Evolutionary conservation across 2,797 vertebrate species (phyloP).

Genomic region (Xerus rutilus): DNA sequence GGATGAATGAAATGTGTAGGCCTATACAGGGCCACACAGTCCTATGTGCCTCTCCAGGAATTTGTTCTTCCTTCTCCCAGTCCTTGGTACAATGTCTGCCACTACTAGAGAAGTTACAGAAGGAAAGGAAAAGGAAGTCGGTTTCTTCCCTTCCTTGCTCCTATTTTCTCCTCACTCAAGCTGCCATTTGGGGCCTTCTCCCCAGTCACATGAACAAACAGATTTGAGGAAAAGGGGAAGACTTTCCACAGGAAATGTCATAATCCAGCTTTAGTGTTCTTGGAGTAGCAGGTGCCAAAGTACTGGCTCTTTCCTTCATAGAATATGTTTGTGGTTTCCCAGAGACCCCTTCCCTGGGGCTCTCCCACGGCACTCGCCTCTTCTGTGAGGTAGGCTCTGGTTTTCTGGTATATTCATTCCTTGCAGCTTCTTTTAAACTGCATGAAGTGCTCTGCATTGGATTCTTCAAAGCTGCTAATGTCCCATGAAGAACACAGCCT

Average conservation of each 20-base stretch:
- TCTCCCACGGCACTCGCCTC: neutral
- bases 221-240: neutral
- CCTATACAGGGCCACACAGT: neutral
- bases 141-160: neutral
- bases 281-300: neutral
- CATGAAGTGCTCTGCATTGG: neutral
- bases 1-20: neutral
- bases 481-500: neutral
- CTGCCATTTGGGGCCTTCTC: neutral
- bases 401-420: neutral
- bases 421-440: neutral
- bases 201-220: neutral
- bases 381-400: neutral
- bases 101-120: neutral
- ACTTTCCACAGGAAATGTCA: neutral
- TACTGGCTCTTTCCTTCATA: neutral
- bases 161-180: neutral
- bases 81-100: neutral
- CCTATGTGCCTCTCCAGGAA: neutral
- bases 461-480: neutral
- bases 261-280: neutral
- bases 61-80: neutral
- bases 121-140: neutral
- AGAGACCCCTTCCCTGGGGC: neutral
- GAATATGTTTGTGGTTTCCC: neutral